Evolutionary conservation across 2,888 invertebrate genomes (phyloP).

Genomic region (Phytoseiulus persimilis): DNA sequence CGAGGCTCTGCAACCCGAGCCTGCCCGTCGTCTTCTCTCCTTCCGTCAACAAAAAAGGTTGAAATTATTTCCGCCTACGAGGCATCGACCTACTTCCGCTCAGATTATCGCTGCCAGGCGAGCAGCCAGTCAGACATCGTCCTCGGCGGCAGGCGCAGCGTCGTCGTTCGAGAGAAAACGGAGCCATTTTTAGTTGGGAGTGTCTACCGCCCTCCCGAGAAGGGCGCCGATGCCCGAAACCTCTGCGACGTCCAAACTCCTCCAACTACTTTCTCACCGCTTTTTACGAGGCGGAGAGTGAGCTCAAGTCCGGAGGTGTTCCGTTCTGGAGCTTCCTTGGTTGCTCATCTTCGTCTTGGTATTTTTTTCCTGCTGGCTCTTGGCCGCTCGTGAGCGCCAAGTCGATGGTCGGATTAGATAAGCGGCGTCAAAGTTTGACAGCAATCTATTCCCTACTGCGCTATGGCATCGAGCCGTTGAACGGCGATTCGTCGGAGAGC

Average conservation of each 20-base stretch:
- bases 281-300: neutral
- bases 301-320: neutral
- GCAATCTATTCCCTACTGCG: neutral
- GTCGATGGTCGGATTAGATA: neutral
- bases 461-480: neutral
- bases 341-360: neutral
- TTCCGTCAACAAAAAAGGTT: neutral
- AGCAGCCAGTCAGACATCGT: neutral
- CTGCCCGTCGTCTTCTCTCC: neutral
- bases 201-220: neutral
- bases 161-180: neutral
- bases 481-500: neutral
- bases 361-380: neutral
- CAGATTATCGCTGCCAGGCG: neutral
- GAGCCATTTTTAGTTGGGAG: neutral
- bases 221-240: neutral
- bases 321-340: neutral
- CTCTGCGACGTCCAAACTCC: neutral
- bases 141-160: neutral
- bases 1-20: neutral
- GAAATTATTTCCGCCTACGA: constrained; percentile 5
- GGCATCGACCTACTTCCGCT: neutral
- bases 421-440: neutral
- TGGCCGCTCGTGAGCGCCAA: neutral
- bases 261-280: neutral